Conservation (phyloP, 2,113 vertebrate species). For the Phrynosoma platyrhinos region DNA sequence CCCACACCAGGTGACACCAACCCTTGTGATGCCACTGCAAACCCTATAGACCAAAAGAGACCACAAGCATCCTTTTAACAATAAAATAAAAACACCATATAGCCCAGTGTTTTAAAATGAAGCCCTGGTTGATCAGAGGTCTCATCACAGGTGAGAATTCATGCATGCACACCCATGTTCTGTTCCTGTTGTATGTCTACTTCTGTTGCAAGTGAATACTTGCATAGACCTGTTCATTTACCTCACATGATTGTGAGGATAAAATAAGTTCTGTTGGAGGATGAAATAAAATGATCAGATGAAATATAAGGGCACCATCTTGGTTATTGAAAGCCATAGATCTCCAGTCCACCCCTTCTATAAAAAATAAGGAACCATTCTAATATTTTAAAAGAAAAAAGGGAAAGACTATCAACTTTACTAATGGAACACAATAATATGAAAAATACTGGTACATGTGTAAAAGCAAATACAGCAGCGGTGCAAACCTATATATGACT, state of each 20-base stretch:
- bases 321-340: neutral
- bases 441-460: neutral
- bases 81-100: too few species aligned
- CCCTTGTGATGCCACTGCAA: too few species aligned
- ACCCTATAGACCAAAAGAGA: too few species aligned
- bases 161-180: neutral
- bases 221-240: neutral
- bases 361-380: neutral
- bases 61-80: too few species aligned
- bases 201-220: neutral
- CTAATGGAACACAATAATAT: neutral
- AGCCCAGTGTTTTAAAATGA: too few species aligned
- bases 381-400: neutral
- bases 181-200: neutral
- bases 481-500: neutral
- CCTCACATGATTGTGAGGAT: neutral
- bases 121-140: neutral
- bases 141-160: neutral
- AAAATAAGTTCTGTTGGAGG: neutral
- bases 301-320: neutral
- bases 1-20: too few species aligned
- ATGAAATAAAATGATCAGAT: neutral
- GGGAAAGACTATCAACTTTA: neutral
- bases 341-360: neutral
- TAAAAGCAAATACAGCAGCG: too few species aligned